Evolutionary conservation across 2,113 vertebrate genomes (phyloP).

Genomic region (Cheilinus undulatus): DNA sequence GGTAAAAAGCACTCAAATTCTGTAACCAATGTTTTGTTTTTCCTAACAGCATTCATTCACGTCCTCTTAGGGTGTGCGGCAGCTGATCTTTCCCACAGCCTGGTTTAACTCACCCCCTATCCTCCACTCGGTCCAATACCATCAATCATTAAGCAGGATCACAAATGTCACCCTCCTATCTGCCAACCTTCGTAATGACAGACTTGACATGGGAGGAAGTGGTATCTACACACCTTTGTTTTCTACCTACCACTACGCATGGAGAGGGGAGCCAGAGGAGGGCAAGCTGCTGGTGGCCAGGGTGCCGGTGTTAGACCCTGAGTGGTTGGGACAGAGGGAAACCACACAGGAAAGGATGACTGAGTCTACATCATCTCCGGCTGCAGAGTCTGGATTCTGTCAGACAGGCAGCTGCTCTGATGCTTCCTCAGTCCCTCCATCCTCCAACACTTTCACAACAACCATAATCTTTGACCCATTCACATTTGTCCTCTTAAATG

Average conservation of each 20-base stretch:
- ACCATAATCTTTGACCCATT: conserved; percentile 94
- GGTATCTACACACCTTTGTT: conserved; percentile 90
- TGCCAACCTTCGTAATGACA: conserved; percentile 88
- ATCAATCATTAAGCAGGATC: conserved; percentile 88
- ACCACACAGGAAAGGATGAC: neutral
- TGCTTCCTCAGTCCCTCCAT: neutral
- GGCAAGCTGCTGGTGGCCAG: conserved; percentile 87
- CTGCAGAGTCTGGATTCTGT: conserved; percentile 15
- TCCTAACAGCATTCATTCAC: rapidly evolving
- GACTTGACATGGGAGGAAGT: conserved; percentile 91
- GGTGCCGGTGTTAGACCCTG: conserved; percentile 79
- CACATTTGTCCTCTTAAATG: conserved; percentile 83
- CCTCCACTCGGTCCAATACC: conserved; percentile 89
- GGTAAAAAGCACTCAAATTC: conserved; percentile 47
- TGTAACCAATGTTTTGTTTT: neutral
- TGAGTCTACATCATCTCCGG: neutral
- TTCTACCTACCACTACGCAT: conserved; percentile 86
- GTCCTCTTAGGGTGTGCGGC: conserved; percentile 79
- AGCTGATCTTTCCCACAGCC: conserved; percentile 91
- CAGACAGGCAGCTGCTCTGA: conserved; percentile 6
- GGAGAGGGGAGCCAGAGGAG: conserved; percentile 76
- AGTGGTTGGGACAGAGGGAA: neutral
- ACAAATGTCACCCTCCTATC: conserved; percentile 88
- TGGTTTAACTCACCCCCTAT: conserved; percentile 98
- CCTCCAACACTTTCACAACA: conserved; percentile 77